Base-by-base conservation (phyloP, 1,140 invertebrate genomes). In the Sycophaga agraensis region DNA sequence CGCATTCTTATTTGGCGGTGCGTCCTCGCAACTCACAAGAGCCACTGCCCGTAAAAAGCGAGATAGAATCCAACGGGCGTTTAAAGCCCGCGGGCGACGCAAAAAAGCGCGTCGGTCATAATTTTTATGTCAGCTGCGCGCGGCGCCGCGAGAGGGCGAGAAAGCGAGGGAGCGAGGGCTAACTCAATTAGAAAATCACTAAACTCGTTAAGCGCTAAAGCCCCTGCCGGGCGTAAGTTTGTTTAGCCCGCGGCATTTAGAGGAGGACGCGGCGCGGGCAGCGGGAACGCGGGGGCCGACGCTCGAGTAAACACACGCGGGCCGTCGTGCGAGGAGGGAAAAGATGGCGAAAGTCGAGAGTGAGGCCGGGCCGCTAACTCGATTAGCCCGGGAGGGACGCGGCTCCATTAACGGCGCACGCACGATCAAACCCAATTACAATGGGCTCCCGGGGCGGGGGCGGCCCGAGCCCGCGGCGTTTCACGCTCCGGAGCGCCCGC, bases 111-210 rank as follows among this genome's bases (percentile, higher is more conserved):
- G n/a, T n/a, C n/a, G n/a, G n/a, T n/a, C n/a, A n/a, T n/a, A n/a
- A n/a, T n/a, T n/a, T n/a, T n/a, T n/a, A n/a, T n/a, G n/a, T n/a
- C n/a, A 11, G 28, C 5, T 31, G 4, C 11, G 28, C 28, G 11
- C 5, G 28, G 28, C 5, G 28, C 28, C 11, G 28, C 5, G 19
- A 17, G 49, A 1, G 21, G 12, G 31, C 6, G 34, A 7, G 24
- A 2, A 3, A 19, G 37, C 7, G 43, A 14, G 12, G 7, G 43
- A n/a, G 26, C 11, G 43, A 16, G 6, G 16, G 43, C 11, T 57
- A 63, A 63, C 54, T 46, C 43, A 63, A 63, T 63, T 63, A 63
- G 60, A 63, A 63, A 63, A 63, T 63, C 54, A 51, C 46, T 63
- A 63, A 63, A 57, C 60, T 56, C 46, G 45, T 63, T 57, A 63